These are phyloP conservation scores for Eptatretus burgeri DNA, from an alignment of 2,113 vertebrate species.

Conservation along the genomic window DNA sequence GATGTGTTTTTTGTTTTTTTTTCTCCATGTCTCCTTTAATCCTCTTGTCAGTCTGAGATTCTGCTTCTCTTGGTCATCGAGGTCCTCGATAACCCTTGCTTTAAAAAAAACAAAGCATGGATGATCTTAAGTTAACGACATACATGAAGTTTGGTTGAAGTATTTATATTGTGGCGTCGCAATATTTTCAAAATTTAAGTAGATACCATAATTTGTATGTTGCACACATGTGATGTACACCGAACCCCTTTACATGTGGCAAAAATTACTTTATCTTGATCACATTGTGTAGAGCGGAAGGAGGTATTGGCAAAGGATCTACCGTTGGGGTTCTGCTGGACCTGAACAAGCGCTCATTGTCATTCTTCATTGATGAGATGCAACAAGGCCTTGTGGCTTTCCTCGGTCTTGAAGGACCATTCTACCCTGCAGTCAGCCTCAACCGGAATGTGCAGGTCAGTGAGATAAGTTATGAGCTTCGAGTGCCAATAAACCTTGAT, in stretches of 20 bases:
- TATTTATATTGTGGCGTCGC: background rate
- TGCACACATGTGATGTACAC: too few relatives aligned
- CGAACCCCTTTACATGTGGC: too few relatives aligned
- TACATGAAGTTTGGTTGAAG: too few relatives aligned
- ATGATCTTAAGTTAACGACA: too few relatives aligned
- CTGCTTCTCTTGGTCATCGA: too few relatives aligned
- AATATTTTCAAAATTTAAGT: background rate
- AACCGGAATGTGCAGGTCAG: conserved; percentile 84
- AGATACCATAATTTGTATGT: background rate
- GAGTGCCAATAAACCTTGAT: too few relatives aligned
- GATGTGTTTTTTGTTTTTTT: too few relatives aligned
- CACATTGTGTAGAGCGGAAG: conserved; percentile 39
- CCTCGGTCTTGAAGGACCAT: conserved; percentile 61
- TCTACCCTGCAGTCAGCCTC: conserved; percentile 80
- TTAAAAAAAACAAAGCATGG: too few relatives aligned
- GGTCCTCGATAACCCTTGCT: too few relatives aligned
- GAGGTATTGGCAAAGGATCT: conserved; percentile 59
- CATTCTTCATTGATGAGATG: conserved; percentile 74
- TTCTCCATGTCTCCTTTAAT: too few relatives aligned
- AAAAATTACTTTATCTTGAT: too few relatives aligned
- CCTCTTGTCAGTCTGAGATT: too few relatives aligned
- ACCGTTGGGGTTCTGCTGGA: conserved; percentile 67
- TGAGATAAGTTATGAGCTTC: background rate
- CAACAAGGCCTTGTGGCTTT: conserved; percentile 83
- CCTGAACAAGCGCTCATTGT: conserved; percentile 50